Conservation (phyloP, 2,113 vertebrate species). For the Nesogale talazaci region DNA sequence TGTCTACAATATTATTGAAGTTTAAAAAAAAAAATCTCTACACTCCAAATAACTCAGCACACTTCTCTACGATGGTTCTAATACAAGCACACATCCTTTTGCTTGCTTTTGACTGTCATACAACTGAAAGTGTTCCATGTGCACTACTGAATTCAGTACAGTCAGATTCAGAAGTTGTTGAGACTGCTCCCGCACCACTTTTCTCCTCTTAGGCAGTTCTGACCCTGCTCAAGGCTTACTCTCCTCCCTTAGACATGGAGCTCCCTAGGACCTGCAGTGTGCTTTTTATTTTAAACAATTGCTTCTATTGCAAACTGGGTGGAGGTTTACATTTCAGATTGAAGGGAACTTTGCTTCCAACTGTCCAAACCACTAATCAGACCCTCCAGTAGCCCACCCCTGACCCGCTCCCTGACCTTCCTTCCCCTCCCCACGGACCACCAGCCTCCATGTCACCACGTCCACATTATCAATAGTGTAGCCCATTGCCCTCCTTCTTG, state of each 20-base stretch:
- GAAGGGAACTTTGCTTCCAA: too few relatives aligned
- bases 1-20: background rate
- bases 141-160: background rate
- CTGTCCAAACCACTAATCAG: too few relatives aligned
- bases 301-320: too few relatives aligned
- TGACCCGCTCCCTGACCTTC: too few relatives aligned
- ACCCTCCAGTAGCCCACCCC: too few relatives aligned
- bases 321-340: too few relatives aligned
- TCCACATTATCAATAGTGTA: too few relatives aligned
- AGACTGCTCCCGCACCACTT: background rate
- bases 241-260: background rate
- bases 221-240: background rate
- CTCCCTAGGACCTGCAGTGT: background rate
- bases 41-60: background rate
- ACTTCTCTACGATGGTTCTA: background rate
- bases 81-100: background rate
- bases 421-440: too few relatives aligned
- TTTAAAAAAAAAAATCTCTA: background rate
- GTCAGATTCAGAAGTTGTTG: background rate
- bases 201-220: background rate
- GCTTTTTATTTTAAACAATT: background rate
- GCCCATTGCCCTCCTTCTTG: too few relatives aligned
- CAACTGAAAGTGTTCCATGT: background rate
- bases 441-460: too few relatives aligned
- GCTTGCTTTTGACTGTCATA: slow-evolving; percentile 8